Evolutionary conservation across 2,113 vertebrate species (phyloP).

Genomic region (Toxostoma redivivum): DNA sequence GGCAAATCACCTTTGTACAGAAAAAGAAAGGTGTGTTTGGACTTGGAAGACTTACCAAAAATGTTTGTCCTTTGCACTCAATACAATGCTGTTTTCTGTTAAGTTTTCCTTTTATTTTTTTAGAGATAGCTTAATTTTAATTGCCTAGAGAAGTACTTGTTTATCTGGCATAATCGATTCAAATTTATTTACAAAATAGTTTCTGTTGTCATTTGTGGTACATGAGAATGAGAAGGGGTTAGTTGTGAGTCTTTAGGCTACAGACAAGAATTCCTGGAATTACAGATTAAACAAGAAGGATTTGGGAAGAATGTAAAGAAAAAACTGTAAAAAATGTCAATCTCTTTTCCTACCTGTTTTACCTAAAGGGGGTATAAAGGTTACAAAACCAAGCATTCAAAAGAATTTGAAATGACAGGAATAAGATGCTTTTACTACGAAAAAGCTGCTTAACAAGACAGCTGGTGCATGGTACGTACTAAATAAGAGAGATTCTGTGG

Average conservation of each 20-base stretch:
- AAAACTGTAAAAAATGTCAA: conserved; percentile 10
- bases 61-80: not conserved
- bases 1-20: not conserved
- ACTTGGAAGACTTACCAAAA: not conserved
- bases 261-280: not conserved
- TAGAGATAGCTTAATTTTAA: not conserved
- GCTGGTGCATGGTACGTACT: not conserved
- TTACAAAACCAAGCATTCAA: not conserved
- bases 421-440: not conserved
- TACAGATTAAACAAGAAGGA: not conserved
- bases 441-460: conserved; percentile 1
- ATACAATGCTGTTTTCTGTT: not conserved
- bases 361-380: not conserved
- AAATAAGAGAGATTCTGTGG: not conserved
- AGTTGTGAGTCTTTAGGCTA: not conserved
- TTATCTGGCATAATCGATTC: not conserved
- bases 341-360: not conserved
- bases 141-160: not conserved
- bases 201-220: not conserved
- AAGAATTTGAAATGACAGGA: not conserved
- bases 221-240: not conserved
- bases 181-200: not conserved
- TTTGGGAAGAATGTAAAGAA: conserved; percentile 21
- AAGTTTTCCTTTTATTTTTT: not conserved
- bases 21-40: not conserved